Conservation (phyloP, 2,888 invertebrate genomes). For the Mesorhabditis spiculigera region DNA sequence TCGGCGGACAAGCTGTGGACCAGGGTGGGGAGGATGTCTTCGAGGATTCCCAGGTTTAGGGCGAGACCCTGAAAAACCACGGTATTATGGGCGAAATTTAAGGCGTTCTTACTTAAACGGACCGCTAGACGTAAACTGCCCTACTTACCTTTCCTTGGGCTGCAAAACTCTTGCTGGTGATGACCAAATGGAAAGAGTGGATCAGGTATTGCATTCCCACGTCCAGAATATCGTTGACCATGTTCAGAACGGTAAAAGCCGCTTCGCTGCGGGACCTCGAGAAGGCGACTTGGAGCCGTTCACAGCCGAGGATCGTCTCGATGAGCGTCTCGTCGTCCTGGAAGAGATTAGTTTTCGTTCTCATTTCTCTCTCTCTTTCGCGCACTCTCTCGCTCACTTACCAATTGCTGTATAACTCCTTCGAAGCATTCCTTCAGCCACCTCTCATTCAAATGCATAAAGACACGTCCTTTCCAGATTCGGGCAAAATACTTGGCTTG, state of each 20-base stretch:
- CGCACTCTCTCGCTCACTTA: neutral
- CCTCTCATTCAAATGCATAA: conserved; percentile 79
- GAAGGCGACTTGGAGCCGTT: conserved; percentile 68
- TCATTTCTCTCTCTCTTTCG: neutral
- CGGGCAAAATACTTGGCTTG: conserved; percentile 72
- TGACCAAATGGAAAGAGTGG: conserved; percentile 74
- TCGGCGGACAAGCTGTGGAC: conserved; percentile 77
- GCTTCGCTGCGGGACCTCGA: conserved; percentile 64
- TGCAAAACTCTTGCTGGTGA: conserved; percentile 71
- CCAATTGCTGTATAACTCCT: conserved; percentile 36
- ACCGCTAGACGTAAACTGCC: neutral
- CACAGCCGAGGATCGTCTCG: conserved; percentile 79
- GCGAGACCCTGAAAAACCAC: conserved; percentile 66
- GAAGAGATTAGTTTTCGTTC: conserved; percentile 18
- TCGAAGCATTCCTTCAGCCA: conserved; percentile 55
- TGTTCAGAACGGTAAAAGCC: conserved; percentile 78
- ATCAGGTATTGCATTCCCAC: conserved; percentile 77
- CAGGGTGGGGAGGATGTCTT: conserved; percentile 76
- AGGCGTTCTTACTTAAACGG: neutral
- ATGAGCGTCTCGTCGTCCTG: conserved; percentile 77
- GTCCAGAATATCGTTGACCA: conserved; percentile 77
- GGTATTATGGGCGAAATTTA: neutral
- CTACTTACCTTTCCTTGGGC: conserved; percentile 66
- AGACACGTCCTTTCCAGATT: conserved; percentile 86
- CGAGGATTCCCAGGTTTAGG: conserved; percentile 74